Percentiles rank a stretch among this genome's conserved stretches.
Conservation (phyloP, 2,113 vertebrate species). For the Pantherophis guttatus region DNA sequence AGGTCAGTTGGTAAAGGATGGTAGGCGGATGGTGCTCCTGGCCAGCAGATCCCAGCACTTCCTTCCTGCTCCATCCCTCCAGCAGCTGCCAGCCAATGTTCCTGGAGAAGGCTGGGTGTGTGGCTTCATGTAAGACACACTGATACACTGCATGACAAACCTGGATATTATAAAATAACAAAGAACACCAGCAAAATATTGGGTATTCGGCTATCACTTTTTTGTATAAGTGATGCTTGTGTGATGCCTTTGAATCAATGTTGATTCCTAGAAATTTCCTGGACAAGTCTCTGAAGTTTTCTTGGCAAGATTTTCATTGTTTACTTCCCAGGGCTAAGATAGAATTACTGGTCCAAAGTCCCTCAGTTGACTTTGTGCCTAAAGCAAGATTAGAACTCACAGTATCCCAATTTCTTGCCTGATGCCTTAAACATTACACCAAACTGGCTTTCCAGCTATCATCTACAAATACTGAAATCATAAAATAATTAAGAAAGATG, state of each 20-base stretch:
- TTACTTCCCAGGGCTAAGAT: background rate
- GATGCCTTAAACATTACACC: background rate
- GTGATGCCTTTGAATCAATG: background rate
- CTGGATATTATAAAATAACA: background rate
- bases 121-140: background rate
- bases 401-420: background rate
- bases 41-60: background rate
- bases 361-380: background rate
- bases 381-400: background rate
- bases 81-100: background rate
- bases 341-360: background rate
- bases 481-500: background rate
- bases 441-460: background rate
- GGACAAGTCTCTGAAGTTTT: background rate
- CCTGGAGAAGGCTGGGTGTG: background rate
- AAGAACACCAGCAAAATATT: background rate
- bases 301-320: background rate
- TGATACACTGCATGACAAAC: background rate
- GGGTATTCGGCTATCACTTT: background rate
- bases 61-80: background rate
- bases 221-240: background rate
- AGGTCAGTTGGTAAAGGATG: background rate
- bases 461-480: background rate
- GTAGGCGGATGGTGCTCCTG: background rate
- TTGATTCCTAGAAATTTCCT: background rate